A percentile compares a stretch with the other conserved stretches of the same genome.
Evolutionary conservation across 2,888 invertebrate species (phyloP).

Genomic region (Tetheella fluctuosa): DNA sequence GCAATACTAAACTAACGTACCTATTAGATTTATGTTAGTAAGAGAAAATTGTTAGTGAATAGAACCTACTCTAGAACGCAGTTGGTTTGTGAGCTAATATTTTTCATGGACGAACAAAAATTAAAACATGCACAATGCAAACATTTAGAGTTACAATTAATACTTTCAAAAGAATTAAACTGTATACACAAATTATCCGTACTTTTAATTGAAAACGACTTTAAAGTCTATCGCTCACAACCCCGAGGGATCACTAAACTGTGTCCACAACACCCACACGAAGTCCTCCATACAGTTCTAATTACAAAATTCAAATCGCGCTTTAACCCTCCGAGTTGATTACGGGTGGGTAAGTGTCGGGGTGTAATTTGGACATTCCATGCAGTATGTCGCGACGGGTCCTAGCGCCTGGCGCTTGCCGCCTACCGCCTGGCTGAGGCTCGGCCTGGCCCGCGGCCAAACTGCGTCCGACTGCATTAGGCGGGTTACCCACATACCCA

Average conservation of each 20-base stretch:
- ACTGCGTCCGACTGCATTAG: constrained; percentile 21
- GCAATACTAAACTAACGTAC: background rate
- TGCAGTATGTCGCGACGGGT: constrained; percentile 19
- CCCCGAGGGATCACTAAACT: constrained; percentile 22
- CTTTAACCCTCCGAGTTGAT: constrained; percentile 45
- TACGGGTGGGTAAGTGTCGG: constrained; percentile 37
- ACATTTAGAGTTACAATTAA: background rate
- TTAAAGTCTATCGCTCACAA: constrained; percentile 34
- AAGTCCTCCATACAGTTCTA: constrained; percentile 39
- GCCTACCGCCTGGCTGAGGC: background rate
- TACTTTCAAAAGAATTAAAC: background rate
- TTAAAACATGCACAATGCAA: background rate
- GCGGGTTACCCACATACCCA: constrained; percentile 9
- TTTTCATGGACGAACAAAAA: too few relatives aligned
- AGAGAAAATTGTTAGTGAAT: background rate
- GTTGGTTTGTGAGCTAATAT: too few relatives aligned
- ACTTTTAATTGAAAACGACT: constrained; percentile 42
- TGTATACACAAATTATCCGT: background rate
- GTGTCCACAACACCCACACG: constrained; percentile 10
- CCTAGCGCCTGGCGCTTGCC: constrained; percentile 10
- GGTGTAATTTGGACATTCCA: constrained; percentile 49
- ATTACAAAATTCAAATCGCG: constrained; percentile 52
- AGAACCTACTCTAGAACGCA: too few relatives aligned
- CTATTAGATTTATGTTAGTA: constrained; percentile 5
- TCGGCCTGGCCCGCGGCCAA: constrained; percentile 29